phyloP scores from a whole-genome alignment of 2,888 invertebrate species.

The Apotomis turbidana region DNA sequence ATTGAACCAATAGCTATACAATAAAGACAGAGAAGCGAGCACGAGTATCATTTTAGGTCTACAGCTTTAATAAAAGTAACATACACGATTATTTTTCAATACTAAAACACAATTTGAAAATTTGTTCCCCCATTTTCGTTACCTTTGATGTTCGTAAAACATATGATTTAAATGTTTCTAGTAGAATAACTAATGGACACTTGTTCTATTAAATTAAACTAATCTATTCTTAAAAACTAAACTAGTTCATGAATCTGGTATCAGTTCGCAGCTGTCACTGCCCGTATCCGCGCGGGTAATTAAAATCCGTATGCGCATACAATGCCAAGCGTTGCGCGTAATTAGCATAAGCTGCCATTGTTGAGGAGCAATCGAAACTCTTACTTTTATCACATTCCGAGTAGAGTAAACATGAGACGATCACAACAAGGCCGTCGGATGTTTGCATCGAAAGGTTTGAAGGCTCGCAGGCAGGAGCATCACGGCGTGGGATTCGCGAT shows the following conservation, averaged over 20 bases:
- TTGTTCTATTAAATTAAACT: constrained; percentile 28
- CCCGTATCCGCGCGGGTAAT: constrained; percentile 31
- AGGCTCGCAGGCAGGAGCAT: constrained; percentile 14
- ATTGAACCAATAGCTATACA: too few relatives aligned
- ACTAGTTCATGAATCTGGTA: constrained; percentile 35
- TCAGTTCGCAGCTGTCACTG: constrained; percentile 36
- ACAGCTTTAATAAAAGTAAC: too few relatives aligned
- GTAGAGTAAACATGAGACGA: constrained; percentile 8
- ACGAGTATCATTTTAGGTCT: too few relatives aligned
- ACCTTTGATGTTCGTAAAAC: constrained; percentile 2
- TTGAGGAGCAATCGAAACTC: constrained; percentile 29
- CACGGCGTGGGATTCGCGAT: constrained; percentile 24
- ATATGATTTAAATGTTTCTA: constrained; percentile 6
- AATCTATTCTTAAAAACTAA: constrained; percentile 37
- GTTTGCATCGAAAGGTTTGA: neutral
- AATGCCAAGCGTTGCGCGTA: constrained; percentile 32
- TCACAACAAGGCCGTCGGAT: neutral
- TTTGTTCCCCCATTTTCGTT: neutral
- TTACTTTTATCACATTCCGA: constrained; percentile 31
- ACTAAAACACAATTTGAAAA: neutral
- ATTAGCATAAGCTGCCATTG: constrained; percentile 33
- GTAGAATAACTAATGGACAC: constrained; percentile 13
- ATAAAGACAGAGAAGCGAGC: too few relatives aligned
- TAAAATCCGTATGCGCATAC: constrained; percentile 26
- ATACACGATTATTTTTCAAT: too few relatives aligned